Base-by-base conservation (phyloP, 1,140 invertebrate genomes). In the Latrodectus geometricus region DNA sequence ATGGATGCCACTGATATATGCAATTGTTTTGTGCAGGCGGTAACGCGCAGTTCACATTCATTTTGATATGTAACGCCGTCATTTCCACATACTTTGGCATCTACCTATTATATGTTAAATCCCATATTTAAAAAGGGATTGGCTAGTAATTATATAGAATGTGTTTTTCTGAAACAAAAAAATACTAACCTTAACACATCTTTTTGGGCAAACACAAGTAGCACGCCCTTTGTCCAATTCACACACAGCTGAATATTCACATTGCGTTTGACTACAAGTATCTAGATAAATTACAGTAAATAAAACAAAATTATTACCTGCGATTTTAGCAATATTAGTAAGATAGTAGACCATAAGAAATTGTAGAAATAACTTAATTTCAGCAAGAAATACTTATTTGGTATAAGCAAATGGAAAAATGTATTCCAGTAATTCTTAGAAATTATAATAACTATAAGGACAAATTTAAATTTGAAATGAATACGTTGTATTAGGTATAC, bases 251-350 rank as follows among this genome's bases (percentile, higher is more conserved):
- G 97, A 96, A 91, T 94, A 94, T 75, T 97, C 95, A 91, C 97
- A 98, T 89, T 95, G 95, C 88, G 95, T 95, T 88, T 94, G 95
- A 89, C 96, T 95, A 91, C 96, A 98, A 49, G 95, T 95, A 93
- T 96, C 97, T 96, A 92, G 56, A 93, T 76, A 90, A 74, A 35
- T 35, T 35, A 3, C 5, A n/a, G 35, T 35, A 3, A 35, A 35
- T 35, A 35, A 5, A 1, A 3, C 5, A 35, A n/a, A n/a, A n/a
- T n/a, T 35, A 35, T 35, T 35, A 35, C 2, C 35, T 35, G 5
- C 5, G 5, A 35, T 35, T 35, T 35, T 35, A 35, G 35, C 35
- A 3, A n/a, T n/a, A n/a, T 35, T 35, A 5, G 5, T 35, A 1
- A 35, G 35, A 35, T 35, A 35, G 35, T 35, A 35, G 5, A 35